phyloP scores from a whole-genome alignment of 2,797 vertebrate species.

The Macroramphosus scolopax region DNA sequence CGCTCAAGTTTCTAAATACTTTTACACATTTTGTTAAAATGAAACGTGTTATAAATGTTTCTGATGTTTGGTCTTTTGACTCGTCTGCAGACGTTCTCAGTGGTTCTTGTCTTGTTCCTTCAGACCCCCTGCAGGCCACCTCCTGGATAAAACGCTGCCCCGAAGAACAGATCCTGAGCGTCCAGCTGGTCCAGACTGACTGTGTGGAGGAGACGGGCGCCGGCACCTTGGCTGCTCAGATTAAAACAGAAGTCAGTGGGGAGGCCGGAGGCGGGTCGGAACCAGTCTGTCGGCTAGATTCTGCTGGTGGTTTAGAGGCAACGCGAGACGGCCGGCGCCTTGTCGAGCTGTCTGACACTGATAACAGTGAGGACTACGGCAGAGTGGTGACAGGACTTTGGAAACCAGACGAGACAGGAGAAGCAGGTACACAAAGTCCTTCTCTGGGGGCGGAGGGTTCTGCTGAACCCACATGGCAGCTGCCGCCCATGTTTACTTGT shows the following conservation, averaged over 20 bases:
- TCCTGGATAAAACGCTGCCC: conserved; percentile 15
- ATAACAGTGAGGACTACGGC: conserved; percentile 32
- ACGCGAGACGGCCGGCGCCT: not conserved
- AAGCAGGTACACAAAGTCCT: not conserved
- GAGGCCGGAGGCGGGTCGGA: not conserved
- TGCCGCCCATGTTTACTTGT: not conserved
- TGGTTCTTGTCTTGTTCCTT: not conserved
- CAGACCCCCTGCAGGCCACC: conserved; percentile 12
- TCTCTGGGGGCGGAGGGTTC: too few species aligned
- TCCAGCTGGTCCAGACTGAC: conserved; percentile 1
- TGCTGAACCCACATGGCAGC: not conserved
- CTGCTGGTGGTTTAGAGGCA: not conserved
- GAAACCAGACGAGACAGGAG: conserved; percentile 3
- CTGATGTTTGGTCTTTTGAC: too few species aligned
- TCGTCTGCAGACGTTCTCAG: too few species aligned
- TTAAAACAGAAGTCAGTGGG: conserved; percentile 25
- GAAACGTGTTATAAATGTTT: too few species aligned
- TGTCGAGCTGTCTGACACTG: conserved; percentile 10
- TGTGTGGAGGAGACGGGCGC: not conserved
- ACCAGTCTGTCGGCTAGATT: not conserved
- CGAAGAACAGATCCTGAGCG: conserved; percentile 6
- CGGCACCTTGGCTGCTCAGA: not conserved
- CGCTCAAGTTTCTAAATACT: too few species aligned
- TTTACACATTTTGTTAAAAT: too few species aligned
- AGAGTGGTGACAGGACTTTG: not conserved